Evolutionary conservation across 1,140 invertebrate genomes (phyloP).

Genomic region (Zaprionus kolodkinae): DNA sequence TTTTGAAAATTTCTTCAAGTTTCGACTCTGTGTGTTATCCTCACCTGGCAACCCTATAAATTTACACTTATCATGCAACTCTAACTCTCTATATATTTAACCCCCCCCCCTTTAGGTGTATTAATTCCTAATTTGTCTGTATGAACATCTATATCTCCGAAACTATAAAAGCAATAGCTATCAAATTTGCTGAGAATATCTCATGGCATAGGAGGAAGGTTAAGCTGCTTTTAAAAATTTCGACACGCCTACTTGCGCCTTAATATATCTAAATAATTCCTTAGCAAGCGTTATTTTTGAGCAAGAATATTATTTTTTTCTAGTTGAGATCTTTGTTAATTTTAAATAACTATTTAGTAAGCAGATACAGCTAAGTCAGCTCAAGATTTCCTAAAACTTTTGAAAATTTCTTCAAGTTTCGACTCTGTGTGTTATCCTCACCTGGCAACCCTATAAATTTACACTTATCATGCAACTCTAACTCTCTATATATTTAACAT

Average conservation of each 20-base stretch:
- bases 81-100: not conserved
- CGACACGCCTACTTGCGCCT: not conserved
- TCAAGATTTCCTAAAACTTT: no score
- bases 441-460: not conserved
- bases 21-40: no score
- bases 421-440: not conserved
- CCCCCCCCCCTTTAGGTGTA: no score
- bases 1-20: no score
- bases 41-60: not conserved
- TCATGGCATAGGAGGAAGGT: fast-evolving
- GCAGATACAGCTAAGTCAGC: no score
- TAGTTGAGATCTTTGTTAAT: no score
- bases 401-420: no score
- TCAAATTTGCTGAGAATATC: not conserved
- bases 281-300: no score
- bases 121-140: no score
- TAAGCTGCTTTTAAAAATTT: not conserved
- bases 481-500: not conserved
- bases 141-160: not conserved
- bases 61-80: not conserved
- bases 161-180: not conserved
- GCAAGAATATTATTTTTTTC: no score
- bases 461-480: not conserved
- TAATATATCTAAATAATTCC: no score
- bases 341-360: no score